Percentiles rank a stretch among this genome's conserved stretches.
phyloP scores from a whole-genome alignment of 2,797 vertebrate species.

The Tiaroga cobitis region DNA sequence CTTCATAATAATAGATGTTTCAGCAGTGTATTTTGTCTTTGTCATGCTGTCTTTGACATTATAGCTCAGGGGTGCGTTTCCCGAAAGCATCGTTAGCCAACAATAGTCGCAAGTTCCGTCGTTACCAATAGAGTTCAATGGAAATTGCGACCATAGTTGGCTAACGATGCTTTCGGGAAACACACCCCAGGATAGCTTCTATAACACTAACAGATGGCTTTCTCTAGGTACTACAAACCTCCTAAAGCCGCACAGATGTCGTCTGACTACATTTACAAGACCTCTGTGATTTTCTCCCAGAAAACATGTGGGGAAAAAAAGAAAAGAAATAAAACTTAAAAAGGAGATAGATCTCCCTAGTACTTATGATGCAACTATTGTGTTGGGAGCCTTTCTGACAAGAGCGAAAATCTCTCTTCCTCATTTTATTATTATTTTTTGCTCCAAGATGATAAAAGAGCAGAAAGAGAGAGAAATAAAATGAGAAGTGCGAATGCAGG shows the following conservation, averaged over 20 bases:
- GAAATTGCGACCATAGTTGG: too few species aligned
- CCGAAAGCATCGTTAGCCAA: too few species aligned
- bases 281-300: not conserved
- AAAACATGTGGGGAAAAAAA: not conserved
- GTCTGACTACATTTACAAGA: slow-evolving; percentile 10
- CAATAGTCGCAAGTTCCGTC: too few species aligned
- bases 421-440: not conserved
- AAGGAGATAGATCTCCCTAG: not conserved
- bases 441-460: slow-evolving; percentile 11
- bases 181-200: not conserved
- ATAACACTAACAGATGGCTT: slow-evolving; percentile 12
- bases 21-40: not conserved
- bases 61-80: too few species aligned
- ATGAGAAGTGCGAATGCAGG: not conserved
- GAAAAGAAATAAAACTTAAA: not conserved
- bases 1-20: not conserved
- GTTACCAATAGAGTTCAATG: too few species aligned
- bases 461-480: slow-evolving; percentile 14
- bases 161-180: too few species aligned
- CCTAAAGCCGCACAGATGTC: not conserved
- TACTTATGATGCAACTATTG: slow-evolving; percentile 22
- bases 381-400: slow-evolving; percentile 7
- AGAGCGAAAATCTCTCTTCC: not conserved
- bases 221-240: slow-evolving; percentile 10
- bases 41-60: not conserved